A percentile compares a stretch with the other conserved stretches of the same genome.
phyloP scores from a whole-genome alignment of 2,113 vertebrate species.

The Oxygymnocypris stewartii region DNA sequence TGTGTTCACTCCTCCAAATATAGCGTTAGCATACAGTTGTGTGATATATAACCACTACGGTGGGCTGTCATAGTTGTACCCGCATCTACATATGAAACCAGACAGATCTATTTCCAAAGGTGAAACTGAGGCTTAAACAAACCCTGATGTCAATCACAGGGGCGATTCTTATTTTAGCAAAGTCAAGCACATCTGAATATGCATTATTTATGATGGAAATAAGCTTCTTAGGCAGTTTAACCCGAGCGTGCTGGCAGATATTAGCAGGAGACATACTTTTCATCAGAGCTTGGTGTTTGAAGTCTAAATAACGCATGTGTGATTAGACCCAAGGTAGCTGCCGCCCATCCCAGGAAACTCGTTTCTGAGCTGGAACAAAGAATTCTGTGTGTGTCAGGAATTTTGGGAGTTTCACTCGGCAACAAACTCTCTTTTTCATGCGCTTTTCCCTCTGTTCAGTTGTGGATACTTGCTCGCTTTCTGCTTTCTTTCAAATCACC shows the following conservation, averaged over 20 bases:
- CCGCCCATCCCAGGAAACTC: conserved; percentile 65
- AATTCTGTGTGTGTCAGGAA: conserved; percentile 56
- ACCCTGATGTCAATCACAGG: conserved; percentile 72
- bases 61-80: conserved; percentile 73
- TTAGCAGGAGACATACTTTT: conserved; percentile 76
- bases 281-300: conserved; percentile 71
- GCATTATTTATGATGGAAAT: conserved; percentile 79
- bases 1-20: conserved; percentile 52
- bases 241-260: conserved; percentile 73
- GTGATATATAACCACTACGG: conserved; percentile 61
- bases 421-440: conserved; percentile 35
- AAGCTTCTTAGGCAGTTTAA: conserved; percentile 71
- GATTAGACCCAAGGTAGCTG: conserved; percentile 71
- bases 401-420: conserved; percentile 69
- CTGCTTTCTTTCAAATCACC: conserved; percentile 76
- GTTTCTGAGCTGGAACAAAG: conserved; percentile 69
- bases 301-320: conserved; percentile 75
- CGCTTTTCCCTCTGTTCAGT: conserved; percentile 59
- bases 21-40: conserved; percentile 62
- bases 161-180: conserved; percentile 71
- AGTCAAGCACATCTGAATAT: conserved; percentile 76
- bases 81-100: conserved; percentile 70
- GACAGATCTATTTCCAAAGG: conserved; percentile 73
- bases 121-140: conserved; percentile 72
- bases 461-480: conserved; percentile 62